Base-by-base conservation (phyloP, 2,888 invertebrate genomes). In the Tetheella fluctuosa region DNA sequence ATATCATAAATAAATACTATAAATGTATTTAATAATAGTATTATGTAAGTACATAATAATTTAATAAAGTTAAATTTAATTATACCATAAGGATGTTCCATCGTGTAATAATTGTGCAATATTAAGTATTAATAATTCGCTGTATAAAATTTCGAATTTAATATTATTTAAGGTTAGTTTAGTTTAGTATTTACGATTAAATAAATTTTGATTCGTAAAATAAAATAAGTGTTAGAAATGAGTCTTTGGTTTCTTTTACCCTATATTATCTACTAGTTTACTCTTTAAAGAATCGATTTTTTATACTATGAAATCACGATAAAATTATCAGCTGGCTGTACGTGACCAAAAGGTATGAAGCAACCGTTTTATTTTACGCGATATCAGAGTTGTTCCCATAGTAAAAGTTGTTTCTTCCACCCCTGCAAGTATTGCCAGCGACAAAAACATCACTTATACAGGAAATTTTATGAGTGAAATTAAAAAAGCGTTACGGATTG, bases 121-220 rank as follows among this genome's bases (percentile, higher is more conserved):
- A 90, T 85, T 88, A 87, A 72, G 63, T 60, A 75, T 74, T 67
- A 68, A 65, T 76, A 69, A 74, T 77, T 55, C 64, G 76, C 60
- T 83, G 81, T 85, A 86, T 87, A 85, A 83, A 86, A 85, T 86
- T 88, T 87, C 88, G 89, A 90, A 89, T 90, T 89, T 90, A 89
- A 87, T 88, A 88, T 76, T 69, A 66, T 69, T 79, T 84, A 85
- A 80, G 74, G 71, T 74, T 76, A 74, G 68, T 71, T 77, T 54
- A 59, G 54, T 25, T 59, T 13, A 20, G 54, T 54, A 56, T 54
- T 56, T 55, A 52, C 61, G 8, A 61, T 56, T 59, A 54, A 37
- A 66, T 61, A 55, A 62, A 54, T 62, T 76, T 70, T 71, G 71
- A 68, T 73, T 74, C 68, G 70, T 67, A 66, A 70, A 80, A 78